These are phyloP conservation scores for Periplaneta americana DNA, from an alignment of 1,140 invertebrate species.

Conservation along the genomic window DNA sequence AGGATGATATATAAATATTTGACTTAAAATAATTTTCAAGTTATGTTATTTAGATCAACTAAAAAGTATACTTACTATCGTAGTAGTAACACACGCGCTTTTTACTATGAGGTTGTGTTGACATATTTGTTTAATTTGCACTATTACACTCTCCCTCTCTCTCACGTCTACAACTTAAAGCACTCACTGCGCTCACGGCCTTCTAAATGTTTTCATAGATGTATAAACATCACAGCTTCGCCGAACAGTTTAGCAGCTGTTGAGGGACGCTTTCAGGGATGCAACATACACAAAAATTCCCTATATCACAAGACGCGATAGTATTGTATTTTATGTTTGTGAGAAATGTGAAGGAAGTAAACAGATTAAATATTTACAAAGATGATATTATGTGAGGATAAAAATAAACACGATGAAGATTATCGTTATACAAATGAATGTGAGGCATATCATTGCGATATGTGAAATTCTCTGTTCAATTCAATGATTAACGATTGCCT, in stretches of 20 bases:
- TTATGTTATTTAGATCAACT: not conserved
- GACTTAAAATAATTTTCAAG: not conserved
- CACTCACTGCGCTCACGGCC: not conserved
- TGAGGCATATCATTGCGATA: no score
- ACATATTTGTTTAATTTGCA: slow-evolving; percentile 19
- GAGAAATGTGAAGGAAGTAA: no score
- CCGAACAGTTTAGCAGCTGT: not conserved
- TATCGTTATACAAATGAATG: no score
- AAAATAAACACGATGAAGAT: no score
- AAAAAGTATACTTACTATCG: slow-evolving; percentile 78
- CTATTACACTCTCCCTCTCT: slow-evolving; percentile 1
- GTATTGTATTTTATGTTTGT: no score
- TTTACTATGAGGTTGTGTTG: slow-evolving; percentile 74
- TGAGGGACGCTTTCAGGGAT: not conserved
- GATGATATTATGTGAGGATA: no score
- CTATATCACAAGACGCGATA: no score
- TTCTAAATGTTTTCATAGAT: not conserved
- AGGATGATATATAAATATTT: not conserved
- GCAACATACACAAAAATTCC: not conserved
- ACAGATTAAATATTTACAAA: no score
- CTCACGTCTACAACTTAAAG: not conserved
- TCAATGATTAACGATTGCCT: no score
- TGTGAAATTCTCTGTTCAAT: no score
- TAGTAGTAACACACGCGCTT: slow-evolving; percentile 98
- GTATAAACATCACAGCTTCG: not conserved